These are phyloP conservation scores for Ibycter americanus DNA, from an alignment of 2,797 vertebrate species.

Conservation along the genomic window DNA sequence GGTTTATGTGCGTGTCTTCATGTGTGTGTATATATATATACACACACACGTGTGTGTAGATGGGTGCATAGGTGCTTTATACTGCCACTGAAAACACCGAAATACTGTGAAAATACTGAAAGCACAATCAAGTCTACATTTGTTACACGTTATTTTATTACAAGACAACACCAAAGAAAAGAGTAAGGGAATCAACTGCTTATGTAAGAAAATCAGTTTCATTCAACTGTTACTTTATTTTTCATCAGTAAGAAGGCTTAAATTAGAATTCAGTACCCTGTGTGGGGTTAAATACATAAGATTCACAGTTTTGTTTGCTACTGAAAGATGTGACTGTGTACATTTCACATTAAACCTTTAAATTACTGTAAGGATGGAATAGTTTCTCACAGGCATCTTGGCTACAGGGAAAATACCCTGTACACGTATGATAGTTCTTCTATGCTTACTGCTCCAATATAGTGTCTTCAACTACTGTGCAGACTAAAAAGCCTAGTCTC, in stretches of 20 bases:
- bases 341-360: background rate
- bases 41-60: too few relatives aligned
- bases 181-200: background rate
- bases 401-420: background rate
- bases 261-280: background rate
- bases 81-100: background rate
- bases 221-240: background rate
- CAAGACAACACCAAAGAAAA: background rate
- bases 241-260: background rate
- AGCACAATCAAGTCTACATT: background rate
- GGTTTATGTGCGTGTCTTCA: background rate
- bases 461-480: background rate
- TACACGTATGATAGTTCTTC: background rate
- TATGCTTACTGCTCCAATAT: slow-evolving; percentile 1
- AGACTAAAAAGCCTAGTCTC: slow-evolving; percentile 6
- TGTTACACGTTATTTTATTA: background rate
- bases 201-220: background rate
- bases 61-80: background rate
- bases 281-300: background rate
- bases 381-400: slow-evolving; percentile 21
- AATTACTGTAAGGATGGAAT: background rate
- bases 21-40: background rate
- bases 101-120: background rate
- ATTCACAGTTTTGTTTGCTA: background rate
- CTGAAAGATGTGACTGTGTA: background rate